These are phyloP conservation scores for Morphnarchus princeps DNA, from an alignment of 2,113 vertebrate genomes.

Conservation along the genomic window DNA sequence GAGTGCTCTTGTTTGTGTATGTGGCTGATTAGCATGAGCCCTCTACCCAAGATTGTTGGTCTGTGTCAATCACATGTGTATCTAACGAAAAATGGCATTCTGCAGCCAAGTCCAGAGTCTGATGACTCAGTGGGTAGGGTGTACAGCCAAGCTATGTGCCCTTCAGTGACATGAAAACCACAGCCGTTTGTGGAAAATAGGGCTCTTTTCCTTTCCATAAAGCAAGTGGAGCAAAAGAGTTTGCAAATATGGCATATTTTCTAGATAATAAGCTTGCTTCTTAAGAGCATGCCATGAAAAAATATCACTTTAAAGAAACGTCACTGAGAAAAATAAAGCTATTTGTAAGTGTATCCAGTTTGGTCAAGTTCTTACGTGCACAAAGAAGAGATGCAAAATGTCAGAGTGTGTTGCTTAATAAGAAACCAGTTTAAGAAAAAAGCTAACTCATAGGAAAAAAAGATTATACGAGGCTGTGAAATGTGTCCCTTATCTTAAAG, in stretches of 20 bases:
- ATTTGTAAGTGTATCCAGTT: not conserved
- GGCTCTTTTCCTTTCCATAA: conserved; percentile 27
- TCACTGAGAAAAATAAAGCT: not conserved
- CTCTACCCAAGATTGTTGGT: conserved; percentile 35
- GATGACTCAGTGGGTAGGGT: conserved; percentile 39
- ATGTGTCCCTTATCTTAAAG: not conserved
- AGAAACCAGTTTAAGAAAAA: not conserved
- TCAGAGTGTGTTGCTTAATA: not conserved
- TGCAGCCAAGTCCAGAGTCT: conserved; percentile 29
- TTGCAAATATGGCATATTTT: conserved; percentile 26
- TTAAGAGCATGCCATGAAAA: not conserved
- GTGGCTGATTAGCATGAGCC: conserved; percentile 47
- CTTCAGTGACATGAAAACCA: conserved; percentile 62
- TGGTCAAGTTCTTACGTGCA: not conserved
- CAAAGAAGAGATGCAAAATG: not conserved
- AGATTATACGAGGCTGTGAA: not conserved
- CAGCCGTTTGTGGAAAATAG: conserved; percentile 33
- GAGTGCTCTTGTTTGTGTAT: conserved; percentile 32
- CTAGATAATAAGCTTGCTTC: conserved; percentile 20
- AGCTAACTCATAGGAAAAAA: not conserved
- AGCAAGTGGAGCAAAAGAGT: conserved; percentile 35
- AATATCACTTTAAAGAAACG: not conserved
- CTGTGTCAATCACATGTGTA: conserved; percentile 44
- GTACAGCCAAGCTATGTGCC: conserved; percentile 59
- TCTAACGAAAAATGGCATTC: conserved; percentile 43